Base-by-base conservation (phyloP, 2,113 vertebrate genomes). In the Chloroceryle aenea region DNA sequence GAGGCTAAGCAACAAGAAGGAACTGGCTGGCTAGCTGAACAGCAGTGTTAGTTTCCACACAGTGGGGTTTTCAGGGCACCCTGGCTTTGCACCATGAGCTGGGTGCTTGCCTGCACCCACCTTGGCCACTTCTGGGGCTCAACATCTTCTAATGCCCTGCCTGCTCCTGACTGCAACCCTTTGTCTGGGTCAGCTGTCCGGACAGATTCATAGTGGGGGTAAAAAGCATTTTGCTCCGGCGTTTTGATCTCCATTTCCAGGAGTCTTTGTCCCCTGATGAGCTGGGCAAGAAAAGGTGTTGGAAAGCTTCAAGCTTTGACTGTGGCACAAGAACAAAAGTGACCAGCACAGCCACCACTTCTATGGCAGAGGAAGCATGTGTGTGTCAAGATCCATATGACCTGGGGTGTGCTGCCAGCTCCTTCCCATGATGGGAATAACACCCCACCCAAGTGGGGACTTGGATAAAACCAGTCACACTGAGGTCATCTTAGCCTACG, bases 171-270 rank as follows among this genome's bases (percentile, higher is more conserved):
- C 61, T 45, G 47, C 9, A 62, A 40, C 7, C 13, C 10, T 34
- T 45, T 29, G 79, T 43, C 84, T 79, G 63, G 21, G 10, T 23
- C 43, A 64, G 50, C 48, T 64, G 43, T 55, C 79, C 55, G n/a
- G 21, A 56, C 40, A 34, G 36, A 7, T 29, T 38, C n/a, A 2
- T 2, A 0, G 0, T 11, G 21, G 2, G 4, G 14, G 5, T 19
- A 10, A 26, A 69, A 50, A 73, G 18, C 12, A 23, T 7, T 10
- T 73, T 62, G 29, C 17, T 69, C 67, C 59, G 26, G 16, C 48
- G 14, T 19, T 19, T 27, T 13, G 21, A 20, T 63, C 68, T 53
- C 55, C 56, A 69, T 52, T 72, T 53, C 48, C 20, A 47, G 6
- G n/a, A 43, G 42, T 32, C 1, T 1, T 38, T 75, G 53, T 45